phyloP scores from a whole-genome alignment of 2,888 invertebrate genomes.

The Tuta absoluta region DNA sequence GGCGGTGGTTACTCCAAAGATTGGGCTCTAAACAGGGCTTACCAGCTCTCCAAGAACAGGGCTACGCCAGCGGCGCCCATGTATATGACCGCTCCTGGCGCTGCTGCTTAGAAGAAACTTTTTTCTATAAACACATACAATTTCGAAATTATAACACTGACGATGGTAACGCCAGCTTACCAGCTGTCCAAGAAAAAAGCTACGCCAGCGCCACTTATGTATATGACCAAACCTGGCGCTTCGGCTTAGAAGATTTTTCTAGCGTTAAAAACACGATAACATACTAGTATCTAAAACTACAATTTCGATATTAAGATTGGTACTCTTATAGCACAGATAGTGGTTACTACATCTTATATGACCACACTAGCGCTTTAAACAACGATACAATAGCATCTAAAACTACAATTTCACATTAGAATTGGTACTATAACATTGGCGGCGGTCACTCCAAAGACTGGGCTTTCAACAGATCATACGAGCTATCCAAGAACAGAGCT shows the following conservation, averaged over 20 bases:
- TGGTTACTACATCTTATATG: no score
- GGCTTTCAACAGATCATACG: slow-evolving; percentile 73
- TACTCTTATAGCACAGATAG: no score
- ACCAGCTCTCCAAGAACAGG: slow-evolving; percentile 61
- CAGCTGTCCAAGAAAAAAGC: slow-evolving; percentile 61
- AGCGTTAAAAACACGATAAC: background rate
- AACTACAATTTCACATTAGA: slow-evolving; percentile 60
- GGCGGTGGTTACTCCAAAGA: slow-evolving; percentile 70
- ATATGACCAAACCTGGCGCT: slow-evolving; percentile 69
- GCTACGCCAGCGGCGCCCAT: slow-evolving; percentile 60
- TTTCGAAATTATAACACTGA: background rate
- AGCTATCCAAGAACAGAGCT: slow-evolving; percentile 60
- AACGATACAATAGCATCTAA: background rate
- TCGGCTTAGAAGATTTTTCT: slow-evolving; percentile 29
- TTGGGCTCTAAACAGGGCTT: slow-evolving; percentile 75
- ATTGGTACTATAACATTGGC: slow-evolving; percentile 63
- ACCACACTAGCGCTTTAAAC: no score
- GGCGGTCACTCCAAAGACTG: slow-evolving; percentile 73
- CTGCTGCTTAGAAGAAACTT: slow-evolving; percentile 33
- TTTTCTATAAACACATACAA: background rate
- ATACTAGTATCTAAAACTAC: background rate
- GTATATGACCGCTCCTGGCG: slow-evolving; percentile 71
- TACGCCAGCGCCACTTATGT: slow-evolving; percentile 59
- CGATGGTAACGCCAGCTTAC: slow-evolving; percentile 47
- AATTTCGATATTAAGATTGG: background rate